Percentiles rank a stretch among this genome's conserved stretches.
Conservation (phyloP, 1,140 invertebrate species). For the Yoshiicerus persimilis region DNA sequence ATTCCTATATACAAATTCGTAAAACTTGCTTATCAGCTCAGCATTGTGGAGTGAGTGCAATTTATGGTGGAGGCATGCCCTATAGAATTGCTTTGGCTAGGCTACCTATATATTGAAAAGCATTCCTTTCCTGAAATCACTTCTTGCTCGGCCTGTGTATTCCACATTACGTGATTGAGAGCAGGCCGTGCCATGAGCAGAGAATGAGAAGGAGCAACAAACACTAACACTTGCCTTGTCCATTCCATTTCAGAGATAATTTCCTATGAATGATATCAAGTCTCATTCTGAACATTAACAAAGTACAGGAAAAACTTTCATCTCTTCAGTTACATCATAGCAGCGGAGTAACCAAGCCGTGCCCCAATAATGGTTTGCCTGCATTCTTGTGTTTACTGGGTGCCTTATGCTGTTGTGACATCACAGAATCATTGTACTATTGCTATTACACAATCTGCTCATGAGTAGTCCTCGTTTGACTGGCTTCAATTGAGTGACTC, state of each 20-base stretch:
- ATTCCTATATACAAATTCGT: background rate
- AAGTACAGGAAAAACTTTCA: slow-evolving; percentile 7
- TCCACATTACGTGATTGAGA: background rate
- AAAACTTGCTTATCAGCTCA: background rate
- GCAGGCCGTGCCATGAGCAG: background rate
- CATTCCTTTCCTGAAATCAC: background rate
- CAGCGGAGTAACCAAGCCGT: background rate
- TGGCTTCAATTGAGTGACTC: background rate
- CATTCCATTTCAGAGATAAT: background rate
- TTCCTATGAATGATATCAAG: slow-evolving; percentile 17
- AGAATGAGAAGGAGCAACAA: background rate
- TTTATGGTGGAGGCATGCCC: no score
- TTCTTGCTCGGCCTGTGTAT: background rate
- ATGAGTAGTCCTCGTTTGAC: background rate
- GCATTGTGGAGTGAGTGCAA: no score
- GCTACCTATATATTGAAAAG: no score
- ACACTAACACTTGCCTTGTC: background rate
- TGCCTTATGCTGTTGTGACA: background rate
- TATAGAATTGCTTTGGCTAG: no score
- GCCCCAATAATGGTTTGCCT: background rate
- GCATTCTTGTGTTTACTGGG: background rate
- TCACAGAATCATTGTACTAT: background rate
- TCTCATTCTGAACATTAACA: background rate
- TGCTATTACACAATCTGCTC: background rate
- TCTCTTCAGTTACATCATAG: background rate